Evolutionary conservation across 1,140 invertebrate genomes (phyloP), one percentile per base, ranked within the genome.

Genomic region (Caenorhabditis latens): DNA sequence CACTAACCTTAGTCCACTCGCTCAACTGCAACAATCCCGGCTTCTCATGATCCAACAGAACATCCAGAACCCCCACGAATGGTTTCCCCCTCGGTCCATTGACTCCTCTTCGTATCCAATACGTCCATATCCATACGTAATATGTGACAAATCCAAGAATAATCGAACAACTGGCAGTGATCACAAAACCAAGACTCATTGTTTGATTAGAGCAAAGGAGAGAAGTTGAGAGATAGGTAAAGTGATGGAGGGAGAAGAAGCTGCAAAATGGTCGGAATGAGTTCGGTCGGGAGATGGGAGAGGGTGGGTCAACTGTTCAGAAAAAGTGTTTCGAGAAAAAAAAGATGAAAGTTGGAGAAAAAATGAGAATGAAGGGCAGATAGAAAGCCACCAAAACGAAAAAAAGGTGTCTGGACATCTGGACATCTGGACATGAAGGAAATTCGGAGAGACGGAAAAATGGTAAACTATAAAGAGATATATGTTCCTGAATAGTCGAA

Each of bases 51-150:
- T 79, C 46, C 71, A 79, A 13, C 9, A 79, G 71, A 42, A 79
- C 71, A 79, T 79, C 46, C 43, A 79, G n/a, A 9, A 79, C 71
- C 16, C 71, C 71, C 5, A 79, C 46, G 13, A 79, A 79, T 32
- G 71, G 71, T 21, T 19, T 14, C 0, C 71, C 71, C 14, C 71
- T 13, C 1, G 71, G 71, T 9, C 71, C 71, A 21, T 48, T 48
- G 8, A 79, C 71, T n/a, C 71, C 71, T 79, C 19, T 79, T 32
- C 71, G n/a, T 9, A 79, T 79, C 71, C 71, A 79, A 50, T 79
- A 79, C 4, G 71, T 50, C 71, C 71, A 79, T 11, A 50, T 79
- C 71, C 71, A 79, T 16, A 79, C 2, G 46, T 79, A 79, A 9
- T 53, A 79, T 50, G 71, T 79, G n/a, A 79, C 19, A 11, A 79